phyloP scores from a whole-genome alignment of 2,888 invertebrate genomes.

The Cabera pusaria region DNA sequence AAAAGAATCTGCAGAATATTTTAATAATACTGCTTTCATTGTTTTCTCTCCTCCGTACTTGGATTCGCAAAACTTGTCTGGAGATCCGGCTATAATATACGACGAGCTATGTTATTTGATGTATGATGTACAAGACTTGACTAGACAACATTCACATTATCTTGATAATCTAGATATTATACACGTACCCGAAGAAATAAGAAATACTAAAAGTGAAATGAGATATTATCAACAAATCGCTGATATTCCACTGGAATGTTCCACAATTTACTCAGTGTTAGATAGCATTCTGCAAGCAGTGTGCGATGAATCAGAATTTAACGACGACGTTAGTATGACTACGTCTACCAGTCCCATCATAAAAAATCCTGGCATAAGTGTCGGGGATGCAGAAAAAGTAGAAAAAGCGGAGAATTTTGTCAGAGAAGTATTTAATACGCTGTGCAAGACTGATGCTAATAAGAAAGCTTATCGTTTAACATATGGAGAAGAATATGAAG shows the following conservation, averaged over 20 bases:
- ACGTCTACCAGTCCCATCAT: slow-evolving; percentile 43
- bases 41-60: slow-evolving; percentile 69
- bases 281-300: slow-evolving; percentile 60
- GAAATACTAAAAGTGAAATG: slow-evolving; percentile 34
- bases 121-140: slow-evolving; percentile 80
- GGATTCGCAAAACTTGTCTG: slow-evolving; percentile 51
- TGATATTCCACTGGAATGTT: slow-evolving; percentile 61
- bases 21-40: slow-evolving; percentile 69
- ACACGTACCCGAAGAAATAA: slow-evolving; percentile 46
- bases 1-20: slow-evolving; percentile 49
- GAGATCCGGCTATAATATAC: slow-evolving; percentile 68
- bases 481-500: slow-evolving; percentile 67
- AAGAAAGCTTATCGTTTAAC: slow-evolving; percentile 62
- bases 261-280: slow-evolving; percentile 60
- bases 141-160: slow-evolving; percentile 71
- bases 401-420: slow-evolving; percentile 55
- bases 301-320: slow-evolving; percentile 36
- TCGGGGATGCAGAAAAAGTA: slow-evolving; percentile 40
- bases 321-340: slow-evolving; percentile 40
- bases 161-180: slow-evolving; percentile 71
- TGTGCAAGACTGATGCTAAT: slow-evolving; percentile 52
- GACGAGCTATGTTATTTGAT: slow-evolving; percentile 75
- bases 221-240: slow-evolving; percentile 47
- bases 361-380: slow-evolving; percentile 31
- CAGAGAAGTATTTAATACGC: slow-evolving; percentile 53